Base-by-base conservation (phyloP, 1,140 invertebrate genomes). In the Tetramorium parvispinum region DNA sequence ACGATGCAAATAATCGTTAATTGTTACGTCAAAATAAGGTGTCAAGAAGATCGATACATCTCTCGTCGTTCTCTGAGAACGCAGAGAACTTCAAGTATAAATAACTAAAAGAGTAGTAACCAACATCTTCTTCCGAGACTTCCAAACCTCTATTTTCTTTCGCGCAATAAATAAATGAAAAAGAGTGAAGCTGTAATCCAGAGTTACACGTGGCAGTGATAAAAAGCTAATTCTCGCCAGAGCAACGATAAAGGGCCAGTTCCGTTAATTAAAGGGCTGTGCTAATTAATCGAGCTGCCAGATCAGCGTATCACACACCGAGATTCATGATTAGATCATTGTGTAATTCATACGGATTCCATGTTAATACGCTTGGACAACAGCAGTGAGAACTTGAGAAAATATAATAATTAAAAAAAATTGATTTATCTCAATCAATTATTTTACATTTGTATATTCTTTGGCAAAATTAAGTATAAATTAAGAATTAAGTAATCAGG, bases 171-270 rank as follows among this genome's bases (percentile, higher is more conserved):
- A 43, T 63, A 63, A 49, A 43, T 46, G 8, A 46, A 77, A 61
- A 77, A 46, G 21, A 77, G 10, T 10, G 21, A 43, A 76, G 21
- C 16, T 53, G 24, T 63, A 78, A 78, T 46, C 18, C 16, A 63
- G 24, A 78, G 57, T 63, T 78, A 49, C 57, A 61, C 57, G 24
- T 63, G 40, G 24, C 75, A 78, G 13, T 78, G 27, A 78, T 49
- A 78, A 78, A 63, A 78, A 65, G 76, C 16, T 61, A n/a, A 77
- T 8, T 46, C 40, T 63, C 18, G 40, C 24, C 2, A 13, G 13
- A 3, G 24, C 24, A 65, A 46, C 11, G 7, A 8, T 11, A n/a
- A 40, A 55, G 21, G 18, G 11, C 40, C 11, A 13, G 16, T 40
- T 24, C 5, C 16, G 32, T 79, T 51, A 55, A 81, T 81, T 57